phyloP scores from a whole-genome alignment of 2,113 vertebrate genomes.

The Pedetes capensis region DNA sequence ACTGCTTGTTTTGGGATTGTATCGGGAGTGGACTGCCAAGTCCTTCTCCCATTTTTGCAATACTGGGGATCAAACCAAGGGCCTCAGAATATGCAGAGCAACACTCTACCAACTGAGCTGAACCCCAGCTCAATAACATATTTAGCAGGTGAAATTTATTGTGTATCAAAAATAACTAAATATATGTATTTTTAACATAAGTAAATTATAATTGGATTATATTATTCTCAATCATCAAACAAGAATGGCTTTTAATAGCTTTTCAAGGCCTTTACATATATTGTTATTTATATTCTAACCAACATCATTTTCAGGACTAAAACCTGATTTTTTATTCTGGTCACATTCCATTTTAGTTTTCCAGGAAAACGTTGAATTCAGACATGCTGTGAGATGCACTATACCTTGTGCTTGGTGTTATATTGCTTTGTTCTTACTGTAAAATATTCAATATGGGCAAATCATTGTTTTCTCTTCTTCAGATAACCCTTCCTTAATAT shows the following conservation, averaged over 20 bases:
- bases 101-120: too few relatives aligned
- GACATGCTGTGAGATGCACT: neutral
- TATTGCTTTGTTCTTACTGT: neutral
- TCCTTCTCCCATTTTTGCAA: too few relatives aligned
- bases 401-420: neutral
- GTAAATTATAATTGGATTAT: conserved; percentile 2
- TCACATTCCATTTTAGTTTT: neutral
- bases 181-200: neutral
- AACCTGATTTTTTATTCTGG: neutral
- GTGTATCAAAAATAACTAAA: neutral
- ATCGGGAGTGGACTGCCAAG: too few relatives aligned
- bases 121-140: too few relatives aligned
- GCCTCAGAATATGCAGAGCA: too few relatives aligned
- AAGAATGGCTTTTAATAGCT: neutral
- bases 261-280: neutral
- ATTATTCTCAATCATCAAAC: neutral
- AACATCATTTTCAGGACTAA: neutral
- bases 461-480: neutral
- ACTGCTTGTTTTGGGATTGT: too few relatives aligned
- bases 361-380: neutral
- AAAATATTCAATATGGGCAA: neutral
- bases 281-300: neutral
- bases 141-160: neutral
- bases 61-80: too few relatives aligned
- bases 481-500: neutral